Percentiles rank a stretch among this genome's conserved stretches.
Conservation (phyloP, 1,140 invertebrate species). For the Oncopodura yosiiana region DNA sequence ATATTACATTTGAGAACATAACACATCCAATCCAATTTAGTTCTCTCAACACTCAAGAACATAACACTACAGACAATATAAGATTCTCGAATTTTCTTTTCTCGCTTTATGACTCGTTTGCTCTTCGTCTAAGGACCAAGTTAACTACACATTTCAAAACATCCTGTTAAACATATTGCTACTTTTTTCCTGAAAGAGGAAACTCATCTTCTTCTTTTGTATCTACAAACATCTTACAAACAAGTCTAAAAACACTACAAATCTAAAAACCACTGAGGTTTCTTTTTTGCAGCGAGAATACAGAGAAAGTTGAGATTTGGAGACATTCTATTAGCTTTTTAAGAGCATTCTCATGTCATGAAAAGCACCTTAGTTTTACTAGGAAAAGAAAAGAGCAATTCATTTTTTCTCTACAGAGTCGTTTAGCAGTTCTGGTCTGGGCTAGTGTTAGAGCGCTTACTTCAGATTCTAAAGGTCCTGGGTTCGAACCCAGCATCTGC, state of each 20-base stretch:
- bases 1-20: conserved; percentile 4
- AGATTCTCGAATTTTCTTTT: conserved; percentile 12
- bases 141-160: conserved; percentile 6
- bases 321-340: conserved; percentile 1
- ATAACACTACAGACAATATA: conserved; percentile 6
- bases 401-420: no score
- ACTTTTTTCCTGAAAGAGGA: neutral
- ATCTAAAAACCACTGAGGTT: neutral
- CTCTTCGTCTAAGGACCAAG: conserved; percentile 8
- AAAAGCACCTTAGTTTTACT: no score
- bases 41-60: conserved; percentile 11
- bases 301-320: no score
- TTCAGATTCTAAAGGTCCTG: neutral
- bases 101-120: neutral
- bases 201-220: neutral
- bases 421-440: neutral
- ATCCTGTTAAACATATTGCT: neutral
- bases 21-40: conserved; percentile 7
- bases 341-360: conserved; percentile 9
- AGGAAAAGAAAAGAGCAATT: no score
- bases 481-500: neutral
- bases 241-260: neutral
- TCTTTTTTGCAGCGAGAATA: neutral
- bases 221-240: neutral
- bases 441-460: neutral